Evolutionary conservation across 53 echinoderm and acorn worm species (phyloP), one percentile per base, ranked within the genome.

Genomic region (Apostichopus leukothele): DNA sequence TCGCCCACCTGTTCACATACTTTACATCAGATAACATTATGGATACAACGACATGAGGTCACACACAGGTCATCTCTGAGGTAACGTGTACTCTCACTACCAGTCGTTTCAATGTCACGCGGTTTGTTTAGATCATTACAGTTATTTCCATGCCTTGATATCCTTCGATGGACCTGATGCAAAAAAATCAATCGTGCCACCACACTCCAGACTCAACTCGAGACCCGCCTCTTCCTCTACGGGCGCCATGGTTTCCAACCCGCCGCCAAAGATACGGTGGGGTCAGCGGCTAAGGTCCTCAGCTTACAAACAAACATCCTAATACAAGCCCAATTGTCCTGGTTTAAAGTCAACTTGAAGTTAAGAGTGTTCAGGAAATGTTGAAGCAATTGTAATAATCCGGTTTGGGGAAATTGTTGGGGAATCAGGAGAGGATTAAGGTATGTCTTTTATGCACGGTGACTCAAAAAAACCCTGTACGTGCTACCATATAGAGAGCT

Each of bases 301-400:
- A 13, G 51, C 81, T 22, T 55, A 54, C 81, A 81, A 81, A 81
- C 81, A 81, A 81, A 81, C 81, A 81, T 81, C 81, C 81, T 81
- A 81, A 81, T 81, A 81, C 81, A 81, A 81, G 81, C 81, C 81
- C 81, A 54, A 81, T 81, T 81, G 81, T 81, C 54, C 81, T 59
- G 55, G 59, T 81, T 81, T 81, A 59, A 81, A 81, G 59, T 81
- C 81, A 55, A 81, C 81, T 51, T 55, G 54, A 81, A 81, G 81
- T 81, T 51, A 81, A 59, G 55, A 81, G 71, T 81, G 54, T 81
- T 16, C 81, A 81, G 81, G 81, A 81, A 81, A 54, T 59, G 81
- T 55, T 21, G 21, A 55, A 23, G 21, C 81, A 81, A 81, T 59
- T 21, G 59, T 81, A 81, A 81, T 59, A 54, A 81, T 81, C 81